phyloP scores from a whole-genome alignment of 2,888 invertebrate species.

The Neria commutata region DNA sequence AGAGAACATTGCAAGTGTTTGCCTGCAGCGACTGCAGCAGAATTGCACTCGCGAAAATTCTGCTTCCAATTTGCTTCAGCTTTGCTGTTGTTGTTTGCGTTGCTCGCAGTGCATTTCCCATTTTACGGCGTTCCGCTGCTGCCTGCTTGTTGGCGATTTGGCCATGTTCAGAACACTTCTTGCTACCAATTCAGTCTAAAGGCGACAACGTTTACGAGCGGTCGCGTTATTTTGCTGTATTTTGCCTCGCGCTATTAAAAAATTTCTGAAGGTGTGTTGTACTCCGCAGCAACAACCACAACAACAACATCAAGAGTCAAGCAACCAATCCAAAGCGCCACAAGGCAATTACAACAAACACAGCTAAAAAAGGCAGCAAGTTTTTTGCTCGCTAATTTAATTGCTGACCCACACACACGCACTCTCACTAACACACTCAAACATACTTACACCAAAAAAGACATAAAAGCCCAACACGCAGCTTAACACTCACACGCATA shows the following conservation, averaged over 20 bases:
- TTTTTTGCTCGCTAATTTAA: slow-evolving; percentile 38
- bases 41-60: neutral
- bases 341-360: too few species aligned
- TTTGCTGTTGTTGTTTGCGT: neutral
- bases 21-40: neutral
- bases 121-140: neutral
- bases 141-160: neutral
- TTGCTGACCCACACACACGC: too few species aligned
- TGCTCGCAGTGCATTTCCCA: neutral
- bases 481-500: slow-evolving; percentile 17
- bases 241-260: slow-evolving; percentile 35
- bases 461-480: slow-evolving; percentile 19
- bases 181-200: slow-evolving; percentile 58
- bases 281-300: slow-evolving; percentile 29
- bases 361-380: slow-evolving; percentile 7
- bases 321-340: slow-evolving; percentile 23
- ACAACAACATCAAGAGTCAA: slow-evolving; percentile 30
- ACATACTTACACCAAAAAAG: slow-evolving; percentile 8
- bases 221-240: slow-evolving; percentile 51
- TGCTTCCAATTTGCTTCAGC: neutral
- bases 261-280: too few species aligned
- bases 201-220: slow-evolving; percentile 62
- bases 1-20: neutral
- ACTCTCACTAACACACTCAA: slow-evolving; percentile 11
- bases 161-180: slow-evolving; percentile 23